A percentile compares a stretch with the other conserved stretches of the same genome.
phyloP scores from a whole-genome alignment of 2,113 vertebrate species.

The Mirza zaza region DNA sequence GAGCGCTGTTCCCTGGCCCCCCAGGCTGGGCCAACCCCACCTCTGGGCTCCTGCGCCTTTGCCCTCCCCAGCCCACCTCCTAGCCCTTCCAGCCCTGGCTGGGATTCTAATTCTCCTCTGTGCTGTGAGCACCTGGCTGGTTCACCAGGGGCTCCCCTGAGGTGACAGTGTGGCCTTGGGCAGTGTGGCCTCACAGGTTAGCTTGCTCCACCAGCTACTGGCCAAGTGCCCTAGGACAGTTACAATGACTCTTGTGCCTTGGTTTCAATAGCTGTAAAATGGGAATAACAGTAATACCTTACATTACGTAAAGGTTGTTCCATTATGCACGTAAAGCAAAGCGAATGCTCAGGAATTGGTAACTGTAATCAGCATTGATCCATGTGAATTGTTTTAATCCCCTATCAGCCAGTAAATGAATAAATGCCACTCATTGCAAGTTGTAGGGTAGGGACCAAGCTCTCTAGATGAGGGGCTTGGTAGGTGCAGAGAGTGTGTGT shows the following conservation, averaged over 20 bases:
- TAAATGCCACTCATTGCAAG: fast-evolving
- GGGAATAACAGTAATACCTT: neutral
- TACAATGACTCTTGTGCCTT: neutral
- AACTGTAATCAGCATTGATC: neutral
- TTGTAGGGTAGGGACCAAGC: neutral
- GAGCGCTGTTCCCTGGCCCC: neutral
- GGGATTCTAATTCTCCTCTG: neutral
- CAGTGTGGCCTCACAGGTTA: neutral
- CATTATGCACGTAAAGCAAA: neutral
- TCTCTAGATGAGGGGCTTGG: neutral
- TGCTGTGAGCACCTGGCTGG: fast-evolving
- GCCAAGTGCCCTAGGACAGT: neutral
- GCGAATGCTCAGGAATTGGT: neutral
- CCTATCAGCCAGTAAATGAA: neutral
- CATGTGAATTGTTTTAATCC: neutral
- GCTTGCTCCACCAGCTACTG: neutral
- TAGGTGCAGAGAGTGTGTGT: neutral
- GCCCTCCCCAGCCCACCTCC: no score
- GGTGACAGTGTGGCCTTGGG: neutral
- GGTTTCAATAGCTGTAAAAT: neutral
- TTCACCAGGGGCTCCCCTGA: neutral
- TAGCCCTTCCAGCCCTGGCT: fast-evolving
- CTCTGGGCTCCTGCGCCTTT: neutral
- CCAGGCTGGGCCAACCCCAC: neutral
- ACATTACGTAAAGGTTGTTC: neutral